These are phyloP conservation scores for Falcaria lacertinaria DNA, from an alignment of 2,888 invertebrate genomes.

Conservation along the genomic window DNA sequence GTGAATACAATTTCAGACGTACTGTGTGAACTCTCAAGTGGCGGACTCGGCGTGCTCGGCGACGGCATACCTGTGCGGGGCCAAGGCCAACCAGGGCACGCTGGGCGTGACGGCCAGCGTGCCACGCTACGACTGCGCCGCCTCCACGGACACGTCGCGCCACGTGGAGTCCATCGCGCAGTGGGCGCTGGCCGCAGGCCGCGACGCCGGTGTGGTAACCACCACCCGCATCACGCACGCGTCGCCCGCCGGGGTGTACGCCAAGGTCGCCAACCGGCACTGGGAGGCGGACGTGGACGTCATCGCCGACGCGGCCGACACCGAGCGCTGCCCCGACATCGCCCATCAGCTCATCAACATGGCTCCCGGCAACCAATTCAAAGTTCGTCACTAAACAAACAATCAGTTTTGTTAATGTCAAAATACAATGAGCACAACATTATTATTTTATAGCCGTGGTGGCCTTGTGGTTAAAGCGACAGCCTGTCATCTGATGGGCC, in stretches of 20 bases:
- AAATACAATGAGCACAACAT: too few relatives aligned
- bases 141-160: constrained; percentile 67
- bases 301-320: constrained; percentile 45
- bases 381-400: too few relatives aligned
- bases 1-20: constrained; percentile 65
- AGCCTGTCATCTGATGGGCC: too few relatives aligned
- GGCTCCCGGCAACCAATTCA: constrained; percentile 81
- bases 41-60: constrained; percentile 86
- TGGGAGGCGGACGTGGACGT: constrained; percentile 84
- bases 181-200: constrained; percentile 77
- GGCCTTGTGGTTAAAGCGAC: too few relatives aligned
- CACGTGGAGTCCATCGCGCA: constrained; percentile 81
- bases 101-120: constrained; percentile 84
- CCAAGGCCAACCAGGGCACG: constrained; percentile 82
- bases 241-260: constrained; percentile 83
- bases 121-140: constrained; percentile 77
- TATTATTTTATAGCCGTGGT: too few relatives aligned
- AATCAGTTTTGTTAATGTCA: too few relatives aligned
- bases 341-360: constrained; percentile 82
- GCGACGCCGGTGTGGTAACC: constrained; percentile 78
- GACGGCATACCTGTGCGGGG: constrained; percentile 83
- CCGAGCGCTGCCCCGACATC: constrained; percentile 82
- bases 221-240: constrained; percentile 88
- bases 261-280: constrained; percentile 80
- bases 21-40: constrained; percentile 80